phyloP scores from a whole-genome alignment of 35 echinoderm and acorn worm genomes.

The Hemicentrotus pulcherrimus region DNA sequence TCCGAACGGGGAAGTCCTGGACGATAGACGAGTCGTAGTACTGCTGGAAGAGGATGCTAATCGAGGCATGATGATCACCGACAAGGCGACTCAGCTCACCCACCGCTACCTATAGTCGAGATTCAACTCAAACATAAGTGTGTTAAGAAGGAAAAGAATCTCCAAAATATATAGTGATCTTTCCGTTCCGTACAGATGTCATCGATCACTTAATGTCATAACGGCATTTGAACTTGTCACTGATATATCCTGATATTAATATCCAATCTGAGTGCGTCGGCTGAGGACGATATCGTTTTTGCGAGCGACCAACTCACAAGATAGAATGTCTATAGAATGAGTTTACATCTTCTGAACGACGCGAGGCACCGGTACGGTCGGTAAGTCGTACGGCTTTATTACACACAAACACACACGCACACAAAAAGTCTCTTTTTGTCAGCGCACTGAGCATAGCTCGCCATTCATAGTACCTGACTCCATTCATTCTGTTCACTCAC shows the following conservation, averaged over 20 bases:
- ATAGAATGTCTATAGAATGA: not conserved
- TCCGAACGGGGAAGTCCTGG: not conserved
- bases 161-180: not conserved
- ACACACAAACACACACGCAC: not conserved
- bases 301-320: not conserved
- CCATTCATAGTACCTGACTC: no score
- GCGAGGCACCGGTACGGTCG: not conserved
- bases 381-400: not conserved
- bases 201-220: not conserved
- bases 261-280: not conserved
- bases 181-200: not conserved
- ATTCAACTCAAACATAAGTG: not conserved
- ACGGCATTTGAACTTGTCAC: not conserved
- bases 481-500: no score
- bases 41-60: not conserved
- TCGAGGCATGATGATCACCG: conserved; percentile 15
- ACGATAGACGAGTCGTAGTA: not conserved
- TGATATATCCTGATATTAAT: not conserved
- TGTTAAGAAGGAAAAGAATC: not conserved
- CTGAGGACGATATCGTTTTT: not conserved
- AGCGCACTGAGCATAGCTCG: no score
- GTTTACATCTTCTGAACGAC: not conserved
- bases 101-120: conserved; percentile 25
- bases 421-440: no score
- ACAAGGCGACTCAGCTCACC: not conserved